A percentile compares a stretch with the other conserved stretches of the same genome.
These are phyloP conservation scores for Procambarus clarkii DNA, from an alignment of 1,140 invertebrate species.

Conservation along the genomic window DNA sequence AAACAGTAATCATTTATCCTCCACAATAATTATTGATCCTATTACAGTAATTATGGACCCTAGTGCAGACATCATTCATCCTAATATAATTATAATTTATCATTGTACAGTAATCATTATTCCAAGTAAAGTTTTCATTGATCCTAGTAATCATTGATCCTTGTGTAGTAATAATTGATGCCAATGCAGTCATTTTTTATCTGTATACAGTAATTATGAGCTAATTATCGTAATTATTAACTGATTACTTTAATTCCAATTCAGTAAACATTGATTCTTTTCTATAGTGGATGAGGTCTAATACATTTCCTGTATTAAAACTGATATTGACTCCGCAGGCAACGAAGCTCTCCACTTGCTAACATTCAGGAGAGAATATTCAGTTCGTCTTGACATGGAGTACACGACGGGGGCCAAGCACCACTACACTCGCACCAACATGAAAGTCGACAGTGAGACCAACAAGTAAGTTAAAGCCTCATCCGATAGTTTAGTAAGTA, in stretches of 20 bases:
- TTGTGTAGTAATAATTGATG: no score
- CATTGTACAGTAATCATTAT: no score
- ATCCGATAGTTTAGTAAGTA: not conserved
- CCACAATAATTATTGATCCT: not conserved
- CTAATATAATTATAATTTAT: not conserved
- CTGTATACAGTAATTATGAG: no score
- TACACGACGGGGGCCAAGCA: not conserved
- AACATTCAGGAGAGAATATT: not conserved
- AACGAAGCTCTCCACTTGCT: conserved; percentile 22
- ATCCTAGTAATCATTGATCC: no score
- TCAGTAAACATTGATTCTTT: no score
- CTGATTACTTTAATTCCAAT: no score
- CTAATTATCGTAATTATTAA: no score
- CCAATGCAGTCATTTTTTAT: no score
- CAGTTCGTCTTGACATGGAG: conserved; percentile 16
- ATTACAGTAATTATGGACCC: not conserved
- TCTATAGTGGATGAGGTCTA: no score
- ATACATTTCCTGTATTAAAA: no score
- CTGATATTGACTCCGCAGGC: not conserved
- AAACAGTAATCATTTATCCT: not conserved
- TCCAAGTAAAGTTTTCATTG: no score
- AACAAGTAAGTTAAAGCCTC: not conserved
- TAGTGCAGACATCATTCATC: not conserved
- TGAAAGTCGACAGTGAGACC: not conserved
- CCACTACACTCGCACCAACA: not conserved